These are phyloP conservation scores for Tiliacea aurago DNA, from an alignment of 2,888 invertebrate species.

Conservation along the genomic window DNA sequence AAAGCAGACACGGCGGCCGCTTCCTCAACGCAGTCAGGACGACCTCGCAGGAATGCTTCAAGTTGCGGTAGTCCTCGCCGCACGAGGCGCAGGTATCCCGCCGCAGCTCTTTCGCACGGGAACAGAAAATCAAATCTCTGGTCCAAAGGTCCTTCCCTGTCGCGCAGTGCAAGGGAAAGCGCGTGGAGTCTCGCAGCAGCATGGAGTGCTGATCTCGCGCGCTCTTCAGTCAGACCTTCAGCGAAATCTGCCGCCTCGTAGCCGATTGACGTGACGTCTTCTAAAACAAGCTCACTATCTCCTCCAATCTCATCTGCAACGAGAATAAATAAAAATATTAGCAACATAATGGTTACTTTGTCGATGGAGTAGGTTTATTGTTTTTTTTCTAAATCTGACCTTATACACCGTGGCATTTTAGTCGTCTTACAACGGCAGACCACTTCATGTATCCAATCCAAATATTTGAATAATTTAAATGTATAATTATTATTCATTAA, in stretches of 20 bases:
- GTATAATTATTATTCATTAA: no score
- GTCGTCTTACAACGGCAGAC: no score
- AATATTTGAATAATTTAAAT: no score
- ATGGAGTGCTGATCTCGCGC: constrained; percentile 93
- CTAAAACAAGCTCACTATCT: constrained; percentile 93
- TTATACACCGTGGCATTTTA: no score
- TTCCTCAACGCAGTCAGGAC: constrained; percentile 91
- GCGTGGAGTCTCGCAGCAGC: constrained; percentile 94
- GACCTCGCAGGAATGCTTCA: constrained; percentile 92
- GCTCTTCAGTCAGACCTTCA: constrained; percentile 91
- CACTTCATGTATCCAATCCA: no score
- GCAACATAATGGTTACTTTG: neutral
- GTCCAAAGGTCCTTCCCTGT: constrained; percentile 86
- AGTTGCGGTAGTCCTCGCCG: constrained; percentile 94
- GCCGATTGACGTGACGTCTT: constrained; percentile 93
- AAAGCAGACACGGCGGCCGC: constrained; percentile 92
- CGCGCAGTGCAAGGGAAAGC: constrained; percentile 91
- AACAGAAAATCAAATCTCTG: constrained; percentile 92
- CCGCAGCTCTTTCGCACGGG: constrained; percentile 94
- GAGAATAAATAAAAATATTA: constrained; percentile 25
- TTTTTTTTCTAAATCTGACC: neutral
- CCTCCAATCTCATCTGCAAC: constrained; percentile 87
- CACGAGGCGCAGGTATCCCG: constrained; percentile 94
- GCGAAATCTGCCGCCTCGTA: constrained; percentile 93
- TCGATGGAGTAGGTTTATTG: neutral